Percentiles rank a stretch among this genome's conserved stretches.
phyloP scores from a whole-genome alignment of 1,140 invertebrate genomes.

The Penaeus indicus region DNA sequence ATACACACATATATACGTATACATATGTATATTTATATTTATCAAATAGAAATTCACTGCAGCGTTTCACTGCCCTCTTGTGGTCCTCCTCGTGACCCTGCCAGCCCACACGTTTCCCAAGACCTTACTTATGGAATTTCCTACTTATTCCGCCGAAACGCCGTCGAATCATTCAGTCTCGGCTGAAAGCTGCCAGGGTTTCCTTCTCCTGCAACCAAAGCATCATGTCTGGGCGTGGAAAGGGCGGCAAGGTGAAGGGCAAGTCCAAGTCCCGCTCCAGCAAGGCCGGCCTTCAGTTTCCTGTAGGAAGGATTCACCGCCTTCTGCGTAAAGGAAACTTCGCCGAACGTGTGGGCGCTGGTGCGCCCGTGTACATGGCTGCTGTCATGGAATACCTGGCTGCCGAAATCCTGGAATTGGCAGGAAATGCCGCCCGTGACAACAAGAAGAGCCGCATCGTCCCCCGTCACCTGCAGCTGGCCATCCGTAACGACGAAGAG shows the following conservation, averaged over 20 bases:
- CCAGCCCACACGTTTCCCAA: too few species aligned
- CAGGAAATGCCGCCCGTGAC: conserved; percentile 57
- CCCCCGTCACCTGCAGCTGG: conserved; percentile 85
- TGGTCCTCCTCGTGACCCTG: too few species aligned
- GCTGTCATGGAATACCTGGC: conserved; percentile 76
- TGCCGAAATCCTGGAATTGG: conserved; percentile 78
- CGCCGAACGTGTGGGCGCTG: conserved; percentile 79
- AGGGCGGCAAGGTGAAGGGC: conserved; percentile 73
- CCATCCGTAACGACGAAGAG: conserved; percentile 88
- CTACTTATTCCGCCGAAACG: too few species aligned
- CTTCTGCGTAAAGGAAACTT: conserved; percentile 81
- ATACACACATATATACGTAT: too few species aligned
- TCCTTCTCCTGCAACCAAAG: conserved; percentile 70
- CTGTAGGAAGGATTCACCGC: conserved; percentile 80
- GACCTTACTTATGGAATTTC: too few species aligned
- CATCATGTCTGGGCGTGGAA: conserved; percentile 73
- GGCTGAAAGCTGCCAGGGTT: too few species aligned
- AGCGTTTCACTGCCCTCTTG: too few species aligned
- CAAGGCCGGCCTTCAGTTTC: conserved; percentile 79
- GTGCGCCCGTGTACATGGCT: conserved; percentile 80
- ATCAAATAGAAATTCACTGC: too few species aligned
- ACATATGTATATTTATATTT: too few species aligned
- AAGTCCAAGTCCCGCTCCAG: conserved; percentile 75
- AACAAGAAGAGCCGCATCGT: conserved; percentile 75
- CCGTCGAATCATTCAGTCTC: too few species aligned